phyloP scores from a whole-genome alignment of 1,140 invertebrate genomes.

The Gryon sp. region DNA sequence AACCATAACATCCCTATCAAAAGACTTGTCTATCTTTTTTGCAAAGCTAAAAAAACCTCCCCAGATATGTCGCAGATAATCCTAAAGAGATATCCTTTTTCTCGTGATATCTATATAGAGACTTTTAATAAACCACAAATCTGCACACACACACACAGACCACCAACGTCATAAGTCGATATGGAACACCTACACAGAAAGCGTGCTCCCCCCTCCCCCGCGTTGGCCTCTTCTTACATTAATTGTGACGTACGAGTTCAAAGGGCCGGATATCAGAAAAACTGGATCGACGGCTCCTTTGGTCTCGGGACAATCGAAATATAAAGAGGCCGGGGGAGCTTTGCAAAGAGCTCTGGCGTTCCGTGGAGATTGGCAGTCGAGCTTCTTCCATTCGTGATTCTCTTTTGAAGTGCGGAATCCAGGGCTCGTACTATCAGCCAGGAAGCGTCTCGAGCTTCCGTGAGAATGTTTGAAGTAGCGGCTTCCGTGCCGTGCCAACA shows the following conservation, averaged over 20 bases:
- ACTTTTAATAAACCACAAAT: too few relatives aligned
- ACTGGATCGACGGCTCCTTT: conserved; percentile 29
- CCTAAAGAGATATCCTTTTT: too few relatives aligned
- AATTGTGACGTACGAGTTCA: conserved; percentile 25
- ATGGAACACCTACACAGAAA: too few relatives aligned
- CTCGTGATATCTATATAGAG: too few relatives aligned
- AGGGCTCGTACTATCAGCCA: conserved; percentile 54
- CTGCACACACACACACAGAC: too few relatives aligned
- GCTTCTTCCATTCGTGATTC: conserved; percentile 53
- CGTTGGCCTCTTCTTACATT: too few relatives aligned
- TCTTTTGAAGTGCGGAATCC: conserved; percentile 57
- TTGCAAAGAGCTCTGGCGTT: conserved; percentile 4
- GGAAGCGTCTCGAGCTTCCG: conserved; percentile 63
- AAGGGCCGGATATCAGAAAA: conserved; percentile 25
- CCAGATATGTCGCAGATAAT: too few relatives aligned
- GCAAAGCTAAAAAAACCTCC: too few relatives aligned
- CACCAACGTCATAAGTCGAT: too few relatives aligned
- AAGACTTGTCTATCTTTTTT: too few relatives aligned
- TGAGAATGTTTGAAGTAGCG: conserved; percentile 63
- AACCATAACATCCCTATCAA: too few relatives aligned
- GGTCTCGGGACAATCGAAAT: conserved; percentile 48
- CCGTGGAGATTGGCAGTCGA: conserved; percentile 36
- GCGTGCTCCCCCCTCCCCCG: too few relatives aligned
- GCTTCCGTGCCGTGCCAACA: conserved; percentile 59
- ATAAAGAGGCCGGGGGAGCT: conserved; percentile 31